A percentile compares a stretch with the other conserved stretches of the same genome.
Conservation (phyloP, 2,797 vertebrate genomes). For the Loriculus beryllinus region DNA sequence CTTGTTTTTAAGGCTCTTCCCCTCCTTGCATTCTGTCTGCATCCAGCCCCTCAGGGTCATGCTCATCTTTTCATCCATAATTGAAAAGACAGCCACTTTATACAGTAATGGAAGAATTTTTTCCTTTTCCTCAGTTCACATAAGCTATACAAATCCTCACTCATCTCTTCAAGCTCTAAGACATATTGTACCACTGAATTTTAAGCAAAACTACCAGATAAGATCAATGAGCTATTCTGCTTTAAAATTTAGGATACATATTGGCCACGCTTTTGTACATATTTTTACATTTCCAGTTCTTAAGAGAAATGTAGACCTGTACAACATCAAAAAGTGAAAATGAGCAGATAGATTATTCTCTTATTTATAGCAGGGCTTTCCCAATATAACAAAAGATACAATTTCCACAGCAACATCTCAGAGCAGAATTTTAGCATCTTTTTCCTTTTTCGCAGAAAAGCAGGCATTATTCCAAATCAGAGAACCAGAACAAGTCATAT, state of each 20-base stretch:
- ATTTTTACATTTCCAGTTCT: slow-evolving; percentile 17
- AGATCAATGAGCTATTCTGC: slow-evolving; percentile 27
- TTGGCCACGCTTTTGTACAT: neutral
- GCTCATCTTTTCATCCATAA: slow-evolving; percentile 69
- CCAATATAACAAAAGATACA: neutral
- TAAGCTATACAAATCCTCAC: neutral
- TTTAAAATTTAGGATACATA: slow-evolving; percentile 50
- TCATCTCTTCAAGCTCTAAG: slow-evolving; percentile 13
- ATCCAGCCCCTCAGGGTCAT: slow-evolving; percentile 44
- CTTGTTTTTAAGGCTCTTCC: slow-evolving; percentile 50
- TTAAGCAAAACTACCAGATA: slow-evolving; percentile 24
- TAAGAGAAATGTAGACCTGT: neutral
- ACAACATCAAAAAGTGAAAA: neutral
- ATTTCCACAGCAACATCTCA: neutral
- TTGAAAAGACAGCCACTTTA: slow-evolving; percentile 67
- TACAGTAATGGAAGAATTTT: neutral
- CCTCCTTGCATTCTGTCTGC: slow-evolving; percentile 13
- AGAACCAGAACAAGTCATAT: neutral
- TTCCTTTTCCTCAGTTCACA: neutral
- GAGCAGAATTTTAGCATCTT: neutral
- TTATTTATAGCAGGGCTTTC: neutral
- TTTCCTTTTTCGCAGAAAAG: neutral
- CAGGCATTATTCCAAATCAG: neutral
- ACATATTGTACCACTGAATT: slow-evolving; percentile 9
- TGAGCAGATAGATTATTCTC: neutral